A percentile compares a stretch with the other conserved stretches of the same genome.
phyloP scores from a whole-genome alignment of 2,113 vertebrate species.

The Tupaia tana region DNA sequence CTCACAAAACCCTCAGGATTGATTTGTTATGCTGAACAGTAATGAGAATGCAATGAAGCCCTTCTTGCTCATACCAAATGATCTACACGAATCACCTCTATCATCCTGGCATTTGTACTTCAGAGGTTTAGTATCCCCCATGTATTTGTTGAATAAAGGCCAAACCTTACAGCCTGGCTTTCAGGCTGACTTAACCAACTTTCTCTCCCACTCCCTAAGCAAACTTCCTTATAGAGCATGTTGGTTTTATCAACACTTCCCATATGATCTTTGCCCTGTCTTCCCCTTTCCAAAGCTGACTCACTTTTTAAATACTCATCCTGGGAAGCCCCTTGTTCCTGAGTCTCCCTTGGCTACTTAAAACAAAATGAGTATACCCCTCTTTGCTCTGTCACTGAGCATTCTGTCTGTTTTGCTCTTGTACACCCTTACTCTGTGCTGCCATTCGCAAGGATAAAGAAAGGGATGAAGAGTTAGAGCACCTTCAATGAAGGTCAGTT shows the following conservation, averaged over 20 bases:
- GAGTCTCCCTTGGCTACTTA: background rate
- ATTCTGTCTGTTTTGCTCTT: background rate
- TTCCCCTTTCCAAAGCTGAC: background rate
- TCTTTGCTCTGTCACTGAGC: background rate
- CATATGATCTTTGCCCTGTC: background rate
- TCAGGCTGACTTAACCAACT: background rate
- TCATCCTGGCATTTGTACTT: background rate
- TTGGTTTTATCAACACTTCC: background rate
- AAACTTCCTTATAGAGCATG: background rate
- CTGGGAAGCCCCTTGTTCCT: background rate
- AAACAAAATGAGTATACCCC: background rate
- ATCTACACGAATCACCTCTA: constrained; percentile 6
- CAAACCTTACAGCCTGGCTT: constrained; percentile 22
- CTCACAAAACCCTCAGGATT: constrained; percentile 19
- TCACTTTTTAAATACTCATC: background rate
- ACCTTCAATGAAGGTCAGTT: background rate
- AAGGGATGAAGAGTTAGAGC: background rate
- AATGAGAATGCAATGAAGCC: constrained; percentile 26
- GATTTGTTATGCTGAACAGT: constrained; percentile 57
- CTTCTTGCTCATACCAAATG: background rate
- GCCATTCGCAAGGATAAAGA: background rate
- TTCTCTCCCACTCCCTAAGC: background rate
- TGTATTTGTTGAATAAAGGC: constrained; percentile 15
- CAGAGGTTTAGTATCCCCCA: background rate
- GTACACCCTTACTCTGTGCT: background rate